Evolutionary conservation across 35 echinoderm and acorn worm genomes (phyloP).

Genomic region (Lytechinus pictus): DNA sequence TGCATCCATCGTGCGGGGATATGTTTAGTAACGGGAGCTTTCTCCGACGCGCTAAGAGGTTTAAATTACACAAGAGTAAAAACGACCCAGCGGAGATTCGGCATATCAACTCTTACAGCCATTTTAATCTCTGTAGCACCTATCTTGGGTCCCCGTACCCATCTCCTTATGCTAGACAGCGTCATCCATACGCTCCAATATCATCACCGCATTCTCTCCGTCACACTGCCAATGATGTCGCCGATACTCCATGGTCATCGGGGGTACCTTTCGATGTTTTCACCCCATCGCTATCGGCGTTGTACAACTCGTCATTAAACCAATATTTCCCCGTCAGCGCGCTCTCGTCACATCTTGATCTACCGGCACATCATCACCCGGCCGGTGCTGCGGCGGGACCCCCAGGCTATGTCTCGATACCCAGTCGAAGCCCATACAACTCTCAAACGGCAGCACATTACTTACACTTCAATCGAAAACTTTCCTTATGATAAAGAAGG

Average conservation of each 20-base stretch:
- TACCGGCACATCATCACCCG: not conserved
- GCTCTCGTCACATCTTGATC: conserved; percentile 1
- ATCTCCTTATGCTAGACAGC: not conserved
- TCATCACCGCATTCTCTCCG: not conserved
- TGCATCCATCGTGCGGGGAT: conserved; percentile 84
- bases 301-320: conserved; percentile 19
- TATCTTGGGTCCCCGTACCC: not conserved
- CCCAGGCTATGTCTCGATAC: not conserved
- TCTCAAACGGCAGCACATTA: not conserved
- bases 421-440: not conserved
- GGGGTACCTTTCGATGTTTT: no score
- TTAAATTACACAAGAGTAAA: conserved; percentile 72
- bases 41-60: conserved; percentile 76
- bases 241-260: conserved; percentile 12
- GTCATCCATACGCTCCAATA: not conserved
- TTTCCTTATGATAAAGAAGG: not conserved
- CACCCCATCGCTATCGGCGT: conserved; percentile 15
- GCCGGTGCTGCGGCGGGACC: not conserved
- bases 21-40: conserved; percentile 96
- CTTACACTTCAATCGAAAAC: not conserved
- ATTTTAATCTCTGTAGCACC: conserved; percentile 73
- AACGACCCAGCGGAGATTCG: conserved; percentile 83
- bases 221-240: not conserved
- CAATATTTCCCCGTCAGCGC: not conserved
- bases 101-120: conserved; percentile 84